phyloP scores from a whole-genome alignment of 2,888 invertebrate genomes.

The Platycheirus albimanus region DNA sequence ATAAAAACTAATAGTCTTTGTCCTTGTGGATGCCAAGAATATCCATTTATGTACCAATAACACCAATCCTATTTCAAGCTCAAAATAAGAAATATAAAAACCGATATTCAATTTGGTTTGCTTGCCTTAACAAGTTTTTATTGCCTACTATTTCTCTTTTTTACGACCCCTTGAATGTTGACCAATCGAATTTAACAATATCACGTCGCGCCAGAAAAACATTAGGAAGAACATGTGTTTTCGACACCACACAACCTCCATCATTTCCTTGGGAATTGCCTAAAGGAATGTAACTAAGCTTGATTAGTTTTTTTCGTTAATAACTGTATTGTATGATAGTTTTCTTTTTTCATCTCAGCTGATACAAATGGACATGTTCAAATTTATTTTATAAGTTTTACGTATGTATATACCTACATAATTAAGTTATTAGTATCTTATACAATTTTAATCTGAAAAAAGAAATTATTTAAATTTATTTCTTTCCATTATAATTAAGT shows the following conservation, averaged over 20 bases:
- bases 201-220: slow-evolving; percentile 17
- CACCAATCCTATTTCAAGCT: background rate
- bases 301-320: slow-evolving; percentile 3
- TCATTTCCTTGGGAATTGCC: background rate
- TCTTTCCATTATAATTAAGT: no score
- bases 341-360: no score
- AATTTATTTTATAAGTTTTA: no score
- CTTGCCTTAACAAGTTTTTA: slow-evolving; percentile 1
- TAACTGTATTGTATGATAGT: no score
- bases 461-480: no score
- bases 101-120: slow-evolving; percentile 10
- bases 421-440: no score
- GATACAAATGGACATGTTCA: no score
- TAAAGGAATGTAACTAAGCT: background rate
- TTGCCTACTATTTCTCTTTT: background rate
- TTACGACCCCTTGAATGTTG: background rate
- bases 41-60: no score
- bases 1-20: background rate
- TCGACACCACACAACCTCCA: background rate
- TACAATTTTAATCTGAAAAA: no score
- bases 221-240: slow-evolving; percentile 1
- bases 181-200: slow-evolving; percentile 12
- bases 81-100: background rate
- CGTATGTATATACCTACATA: no score
- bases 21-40: background rate